phyloP scores from a whole-genome alignment of 37 sponge, comb jelly and placozoan species.

The Hormiphora californensis region DNA sequence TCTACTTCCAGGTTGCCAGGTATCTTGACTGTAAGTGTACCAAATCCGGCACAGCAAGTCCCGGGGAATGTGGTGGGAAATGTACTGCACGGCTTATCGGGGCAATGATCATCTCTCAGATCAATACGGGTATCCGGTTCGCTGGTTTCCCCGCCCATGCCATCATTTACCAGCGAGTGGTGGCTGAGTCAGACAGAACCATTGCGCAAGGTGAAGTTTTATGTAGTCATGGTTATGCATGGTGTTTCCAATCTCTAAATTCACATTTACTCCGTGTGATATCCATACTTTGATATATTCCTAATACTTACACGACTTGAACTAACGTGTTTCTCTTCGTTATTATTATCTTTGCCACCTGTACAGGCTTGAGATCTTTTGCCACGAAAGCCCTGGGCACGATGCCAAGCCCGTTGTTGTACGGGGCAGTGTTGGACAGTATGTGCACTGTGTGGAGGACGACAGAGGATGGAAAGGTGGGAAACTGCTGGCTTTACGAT shows the following conservation, averaged over 20 bases:
- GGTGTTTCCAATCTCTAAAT: too few species aligned
- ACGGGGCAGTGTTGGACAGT: constrained; percentile 14
- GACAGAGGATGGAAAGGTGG: background rate
- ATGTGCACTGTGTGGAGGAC: constrained; percentile 30
- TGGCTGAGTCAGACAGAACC: constrained; percentile 7
- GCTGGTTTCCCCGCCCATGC: constrained; percentile 31
- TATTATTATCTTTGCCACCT: too few species aligned
- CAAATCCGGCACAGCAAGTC: background rate
- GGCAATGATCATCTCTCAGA: background rate
- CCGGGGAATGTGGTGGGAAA: background rate
- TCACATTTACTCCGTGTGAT: too few species aligned
- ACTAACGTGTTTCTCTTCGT: too few species aligned
- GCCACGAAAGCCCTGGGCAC: background rate
- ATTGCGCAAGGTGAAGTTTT: constrained; percentile 17
- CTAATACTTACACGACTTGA: too few species aligned
- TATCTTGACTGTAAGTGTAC: constrained; percentile 43
- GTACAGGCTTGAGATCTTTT: background rate
- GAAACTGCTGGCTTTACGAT: constrained; percentile 47
- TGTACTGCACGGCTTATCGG: background rate
- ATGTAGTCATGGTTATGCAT: too few species aligned
- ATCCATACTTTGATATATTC: too few species aligned
- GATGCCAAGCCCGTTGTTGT: constrained; percentile 2
- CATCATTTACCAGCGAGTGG: constrained; percentile 17
- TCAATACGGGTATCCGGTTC: constrained; percentile 2
- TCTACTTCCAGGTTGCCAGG: background rate